Conservation (phyloP, 2,797 vertebrate species). For the Nannoperca obscura region DNA sequence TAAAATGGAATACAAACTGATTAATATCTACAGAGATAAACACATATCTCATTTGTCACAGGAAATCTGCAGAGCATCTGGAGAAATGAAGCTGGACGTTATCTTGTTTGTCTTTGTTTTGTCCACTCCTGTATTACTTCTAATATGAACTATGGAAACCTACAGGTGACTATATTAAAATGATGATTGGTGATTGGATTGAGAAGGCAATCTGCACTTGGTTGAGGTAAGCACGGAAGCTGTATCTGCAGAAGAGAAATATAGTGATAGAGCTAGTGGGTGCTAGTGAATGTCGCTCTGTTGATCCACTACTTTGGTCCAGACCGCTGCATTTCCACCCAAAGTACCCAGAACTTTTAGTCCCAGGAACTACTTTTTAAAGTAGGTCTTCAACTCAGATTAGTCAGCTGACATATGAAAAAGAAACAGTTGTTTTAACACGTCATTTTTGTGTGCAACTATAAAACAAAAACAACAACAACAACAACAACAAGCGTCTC, state of each 20-base stretch:
- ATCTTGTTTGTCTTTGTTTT: conserved; percentile 20
- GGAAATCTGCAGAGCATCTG: conserved; percentile 21
- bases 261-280: not conserved
- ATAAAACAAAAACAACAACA: too few species aligned
- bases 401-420: too few species aligned
- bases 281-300: not conserved
- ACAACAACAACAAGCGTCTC: too few species aligned
- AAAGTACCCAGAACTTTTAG: too few species aligned
- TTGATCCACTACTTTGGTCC: not conserved
- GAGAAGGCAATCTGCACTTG: conserved; percentile 45
- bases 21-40: not conserved
- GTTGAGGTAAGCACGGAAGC: conserved; percentile 38
- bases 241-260: conserved; percentile 7
- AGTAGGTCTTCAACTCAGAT: too few species aligned
- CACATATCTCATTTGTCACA: not conserved
- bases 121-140: too few species aligned
- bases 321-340: not conserved
- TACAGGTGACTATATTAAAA: too few species aligned
- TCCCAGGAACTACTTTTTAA: too few species aligned
- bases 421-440: too few species aligned
- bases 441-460: too few species aligned
- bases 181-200: conserved; percentile 65
- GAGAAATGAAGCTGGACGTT: not conserved
- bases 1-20: not conserved
- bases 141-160: too few species aligned